These are phyloP conservation scores for Achroia grisella DNA, from an alignment of 1,140 invertebrate species.

Conservation along the genomic window DNA sequence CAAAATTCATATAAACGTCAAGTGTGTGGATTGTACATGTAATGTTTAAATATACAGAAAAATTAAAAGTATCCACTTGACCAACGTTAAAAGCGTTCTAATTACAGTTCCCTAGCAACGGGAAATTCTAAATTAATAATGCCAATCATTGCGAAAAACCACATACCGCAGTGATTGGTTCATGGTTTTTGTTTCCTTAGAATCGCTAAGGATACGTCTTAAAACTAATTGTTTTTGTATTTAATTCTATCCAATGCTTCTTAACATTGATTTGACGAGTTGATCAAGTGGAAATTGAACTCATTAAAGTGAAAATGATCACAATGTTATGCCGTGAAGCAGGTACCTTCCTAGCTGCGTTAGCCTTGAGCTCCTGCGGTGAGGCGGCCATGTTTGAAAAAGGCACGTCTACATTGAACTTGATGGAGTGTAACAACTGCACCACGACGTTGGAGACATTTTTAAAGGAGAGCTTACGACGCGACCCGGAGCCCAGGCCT, in stretches of 20 bases:
- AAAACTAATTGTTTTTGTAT: too few relatives aligned
- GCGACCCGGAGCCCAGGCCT: slow-evolving; percentile 76
- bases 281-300: slow-evolving; percentile 5
- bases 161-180: too few relatives aligned
- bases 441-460: slow-evolving; percentile 94
- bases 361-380: slow-evolving; percentile 76
- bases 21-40: background rate
- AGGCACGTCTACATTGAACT: slow-evolving; percentile 93
- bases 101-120: too few relatives aligned
- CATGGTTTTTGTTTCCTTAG: slow-evolving; percentile 1
- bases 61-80: background rate
- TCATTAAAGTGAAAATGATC: background rate
- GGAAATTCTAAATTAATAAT: too few relatives aligned
- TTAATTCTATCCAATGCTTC: too few relatives aligned
- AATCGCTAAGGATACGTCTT: too few relatives aligned
- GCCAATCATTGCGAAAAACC: too few relatives aligned
- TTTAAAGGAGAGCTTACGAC: slow-evolving; percentile 91
- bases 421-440: slow-evolving; percentile 91
- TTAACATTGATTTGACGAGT: too few relatives aligned
- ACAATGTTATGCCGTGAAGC: slow-evolving; percentile 2
- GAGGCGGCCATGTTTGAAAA: slow-evolving; percentile 91
- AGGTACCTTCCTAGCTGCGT: slow-evolving; percentile 77
- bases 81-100: too few relatives aligned
- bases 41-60: background rate
- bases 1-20: background rate